These are phyloP conservation scores for Desmodus rotundus DNA, from an alignment of 2,113 vertebrate genomes.

Conservation along the genomic window DNA sequence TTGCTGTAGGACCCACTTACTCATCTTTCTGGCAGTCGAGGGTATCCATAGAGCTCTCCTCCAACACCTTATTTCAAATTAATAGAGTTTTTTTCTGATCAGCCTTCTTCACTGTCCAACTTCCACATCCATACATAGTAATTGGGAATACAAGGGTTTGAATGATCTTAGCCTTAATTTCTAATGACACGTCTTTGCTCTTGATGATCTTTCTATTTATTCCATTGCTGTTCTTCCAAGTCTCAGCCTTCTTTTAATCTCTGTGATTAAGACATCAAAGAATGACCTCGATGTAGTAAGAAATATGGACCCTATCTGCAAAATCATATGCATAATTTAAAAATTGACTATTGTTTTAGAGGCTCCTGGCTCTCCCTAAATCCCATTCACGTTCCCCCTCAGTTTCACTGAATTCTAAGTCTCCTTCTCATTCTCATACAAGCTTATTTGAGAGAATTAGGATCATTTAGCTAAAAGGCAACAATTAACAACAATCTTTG, in stretches of 20 bases:
- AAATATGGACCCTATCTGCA: not conserved
- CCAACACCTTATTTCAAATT: not conserved
- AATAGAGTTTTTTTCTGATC: too few species aligned
- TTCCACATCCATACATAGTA: not conserved
- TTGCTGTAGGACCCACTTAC: not conserved
- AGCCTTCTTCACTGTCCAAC: not conserved
- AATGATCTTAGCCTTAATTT: not conserved
- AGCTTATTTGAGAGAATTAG: not conserved
- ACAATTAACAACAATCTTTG: not conserved
- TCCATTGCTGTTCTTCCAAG: not conserved
- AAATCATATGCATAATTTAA: not conserved
- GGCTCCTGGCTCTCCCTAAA: not conserved
- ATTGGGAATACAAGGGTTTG: not conserved
- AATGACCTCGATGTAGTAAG: not conserved
- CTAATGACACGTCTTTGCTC: not conserved
- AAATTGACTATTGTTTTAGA: not conserved
- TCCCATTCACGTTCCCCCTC: not conserved
- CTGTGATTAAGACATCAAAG: not conserved
- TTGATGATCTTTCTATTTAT: not conserved
- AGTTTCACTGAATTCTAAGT: not conserved
- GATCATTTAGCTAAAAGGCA: not conserved
- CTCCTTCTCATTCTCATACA: not conserved
- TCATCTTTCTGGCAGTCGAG: not conserved
- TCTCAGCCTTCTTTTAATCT: not conserved
- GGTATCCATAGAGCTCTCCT: not conserved